Conservation (phyloP, 2,797 vertebrate genomes). For the Acipenser oxyrinchus region DNA sequence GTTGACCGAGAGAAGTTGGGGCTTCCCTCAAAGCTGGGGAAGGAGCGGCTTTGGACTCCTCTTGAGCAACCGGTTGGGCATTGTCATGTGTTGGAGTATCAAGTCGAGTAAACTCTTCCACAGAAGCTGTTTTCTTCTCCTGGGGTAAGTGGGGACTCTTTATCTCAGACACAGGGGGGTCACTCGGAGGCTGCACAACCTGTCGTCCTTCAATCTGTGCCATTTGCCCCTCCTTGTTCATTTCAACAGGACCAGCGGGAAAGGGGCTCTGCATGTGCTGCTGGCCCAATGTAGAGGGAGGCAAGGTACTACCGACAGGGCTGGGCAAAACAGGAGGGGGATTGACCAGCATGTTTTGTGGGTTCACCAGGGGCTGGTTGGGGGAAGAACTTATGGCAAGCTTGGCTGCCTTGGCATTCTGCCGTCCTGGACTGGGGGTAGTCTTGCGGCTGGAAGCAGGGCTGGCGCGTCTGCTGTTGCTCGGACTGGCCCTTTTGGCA, state of each 20-base stretch:
- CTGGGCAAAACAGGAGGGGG: constrained; percentile 61
- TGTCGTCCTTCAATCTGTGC: constrained; percentile 62
- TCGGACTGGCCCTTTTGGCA: constrained; percentile 86
- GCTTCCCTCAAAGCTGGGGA: constrained; percentile 74
- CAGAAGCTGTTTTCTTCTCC: constrained; percentile 59
- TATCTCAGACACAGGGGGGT: constrained; percentile 62
- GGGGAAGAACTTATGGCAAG: constrained; percentile 67
- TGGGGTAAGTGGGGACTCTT: constrained; percentile 52
- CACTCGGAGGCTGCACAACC: constrained; percentile 59
- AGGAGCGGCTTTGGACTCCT: constrained; percentile 59
- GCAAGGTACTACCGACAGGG: constrained; percentile 56
- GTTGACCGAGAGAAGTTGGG: constrained; percentile 87
- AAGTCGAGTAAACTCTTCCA: constrained; percentile 62
- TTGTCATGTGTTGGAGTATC: constrained; percentile 51
- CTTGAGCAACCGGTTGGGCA: constrained; percentile 38
- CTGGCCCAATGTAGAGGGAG: constrained; percentile 50
- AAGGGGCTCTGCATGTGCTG: constrained; percentile 61
- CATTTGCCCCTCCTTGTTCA: constrained; percentile 60
- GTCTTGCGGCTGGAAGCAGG: constrained; percentile 89
- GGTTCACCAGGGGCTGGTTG: constrained; percentile 65
- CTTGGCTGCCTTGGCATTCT: constrained; percentile 79
- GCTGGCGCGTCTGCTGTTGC: constrained; percentile 87
- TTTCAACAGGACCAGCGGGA: constrained; percentile 58
- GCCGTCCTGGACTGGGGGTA: constrained; percentile 90
- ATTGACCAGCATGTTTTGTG: constrained; percentile 72